A percentile compares a stretch with the other conserved stretches of the same genome.
phyloP scores from a whole-genome alignment of 2,797 vertebrate genomes.

The Echeneis naucrates region DNA sequence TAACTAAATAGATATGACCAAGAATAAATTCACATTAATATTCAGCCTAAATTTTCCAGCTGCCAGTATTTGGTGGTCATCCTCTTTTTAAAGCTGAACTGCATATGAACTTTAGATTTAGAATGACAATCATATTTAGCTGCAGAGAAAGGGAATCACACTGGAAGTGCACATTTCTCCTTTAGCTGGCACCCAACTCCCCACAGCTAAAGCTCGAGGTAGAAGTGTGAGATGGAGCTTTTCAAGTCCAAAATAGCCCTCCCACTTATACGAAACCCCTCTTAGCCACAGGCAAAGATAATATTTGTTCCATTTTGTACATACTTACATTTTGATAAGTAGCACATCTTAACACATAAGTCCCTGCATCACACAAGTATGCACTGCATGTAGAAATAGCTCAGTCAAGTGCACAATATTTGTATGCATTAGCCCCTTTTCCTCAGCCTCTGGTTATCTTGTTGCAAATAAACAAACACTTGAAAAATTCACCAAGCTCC shows the following conservation, averaged over 20 bases:
- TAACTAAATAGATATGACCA: background rate
- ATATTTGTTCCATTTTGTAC: constrained; percentile 34
- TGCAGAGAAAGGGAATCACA: constrained; percentile 40
- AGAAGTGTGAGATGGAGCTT: constrained; percentile 74
- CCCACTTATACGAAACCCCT: constrained; percentile 62
- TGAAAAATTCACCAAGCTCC: constrained; percentile 76
- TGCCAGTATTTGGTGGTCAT: constrained; percentile 8
- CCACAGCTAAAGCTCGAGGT: constrained; percentile 66
- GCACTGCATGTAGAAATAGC: constrained; percentile 17
- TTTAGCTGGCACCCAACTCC: constrained; percentile 80
- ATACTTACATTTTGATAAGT: constrained; percentile 55
- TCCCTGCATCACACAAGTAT: constrained; percentile 19
- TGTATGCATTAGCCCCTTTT: constrained; percentile 53
- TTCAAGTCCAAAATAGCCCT: constrained; percentile 82
- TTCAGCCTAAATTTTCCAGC: background rate
- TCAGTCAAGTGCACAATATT: constrained; percentile 24
- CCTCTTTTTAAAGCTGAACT: constrained; percentile 44
- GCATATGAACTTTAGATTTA: constrained; percentile 50
- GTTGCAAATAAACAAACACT: constrained; percentile 73
- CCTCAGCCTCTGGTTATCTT: constrained; percentile 65
- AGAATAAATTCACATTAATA: constrained; percentile 1
- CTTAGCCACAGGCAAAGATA: constrained; percentile 48
- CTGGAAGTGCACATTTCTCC: constrained; percentile 61
- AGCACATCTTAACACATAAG: constrained; percentile 39
- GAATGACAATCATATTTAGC: constrained; percentile 56